Base-by-base conservation (phyloP, 53 echinoderm and acorn worm species). In the Paracentrotus lividus region DNA sequence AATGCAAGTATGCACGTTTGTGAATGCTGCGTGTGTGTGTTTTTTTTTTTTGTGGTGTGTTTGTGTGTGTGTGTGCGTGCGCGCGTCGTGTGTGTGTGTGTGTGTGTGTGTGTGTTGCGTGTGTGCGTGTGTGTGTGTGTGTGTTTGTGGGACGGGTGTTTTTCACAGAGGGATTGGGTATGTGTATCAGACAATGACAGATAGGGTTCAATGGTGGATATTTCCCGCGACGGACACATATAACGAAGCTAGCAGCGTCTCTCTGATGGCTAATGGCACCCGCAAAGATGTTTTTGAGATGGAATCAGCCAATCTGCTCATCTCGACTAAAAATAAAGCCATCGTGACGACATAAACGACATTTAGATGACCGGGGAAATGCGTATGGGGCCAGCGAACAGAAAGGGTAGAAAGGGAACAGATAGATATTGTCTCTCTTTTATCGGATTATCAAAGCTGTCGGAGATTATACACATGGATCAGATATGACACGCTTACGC, bases 281-380 rank as follows among this genome's bases (percentile, higher is more conserved):
- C 27, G 31, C 31, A 31, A 29, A 64, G 27, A 27, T 64, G 38
- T 69, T 36, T 69, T 69, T 40, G 5, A 72, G 40, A 40, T 38
- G 72, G 18, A 72, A 72, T 18, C 36, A 36, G 72, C 72, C 4
- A 40, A 38, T 72, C 72, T 72, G 72, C 72, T 36, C 72, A 72
- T 67, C 33, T 38, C 29, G 36, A 3, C 18, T 40, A 38, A 72
- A 72, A 72, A 38, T 38, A 38, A 72, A 40, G 36, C 40, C 36
- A 40, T 40, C 36, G 72, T 72, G 72, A 72, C 72, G 72, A 72
- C 72, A 72, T 72, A 72, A 72, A 18, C 38, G 72, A 72, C 72
- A 72, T 72, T 72, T 72, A 72, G 40, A 72, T 40, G 72, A 72
- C 36, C 40, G 36, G 72, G 72, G 72, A 38, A 40, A 36, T 18